phyloP scores from a whole-genome alignment of 2,113 vertebrate genomes.

The Paradoxurus hermaphroditus region DNA sequence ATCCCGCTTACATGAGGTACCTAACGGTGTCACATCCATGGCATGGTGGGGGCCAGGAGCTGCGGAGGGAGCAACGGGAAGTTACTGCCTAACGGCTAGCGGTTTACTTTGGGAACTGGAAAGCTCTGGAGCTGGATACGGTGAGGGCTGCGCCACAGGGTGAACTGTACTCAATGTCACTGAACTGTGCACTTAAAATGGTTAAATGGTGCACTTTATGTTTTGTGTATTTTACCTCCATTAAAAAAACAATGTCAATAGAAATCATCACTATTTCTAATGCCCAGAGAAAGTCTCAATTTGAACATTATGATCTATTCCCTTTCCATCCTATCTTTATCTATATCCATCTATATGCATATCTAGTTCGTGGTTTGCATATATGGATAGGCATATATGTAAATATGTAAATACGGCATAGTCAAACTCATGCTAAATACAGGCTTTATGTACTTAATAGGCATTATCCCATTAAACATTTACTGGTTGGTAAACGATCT shows the following conservation, averaged over 20 bases:
- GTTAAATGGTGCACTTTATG: not conserved
- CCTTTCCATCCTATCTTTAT: not conserved
- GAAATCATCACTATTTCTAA: not conserved
- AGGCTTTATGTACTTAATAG: not conserved
- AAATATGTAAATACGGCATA: not conserved
- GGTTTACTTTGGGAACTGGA: not conserved
- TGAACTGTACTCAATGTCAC: not conserved
- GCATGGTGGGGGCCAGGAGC: not conserved
- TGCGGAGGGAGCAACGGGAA: too few species aligned
- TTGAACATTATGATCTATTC: not conserved
- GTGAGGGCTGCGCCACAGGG: not conserved
- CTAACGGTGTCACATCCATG: not conserved
- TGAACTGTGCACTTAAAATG: not conserved
- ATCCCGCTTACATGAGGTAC: not conserved
- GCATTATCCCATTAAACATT: not conserved
- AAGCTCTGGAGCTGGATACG: not conserved
- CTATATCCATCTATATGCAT: not conserved
- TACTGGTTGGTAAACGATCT: not conserved
- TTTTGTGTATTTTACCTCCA: not conserved
- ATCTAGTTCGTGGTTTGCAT: not conserved
- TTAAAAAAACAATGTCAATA: constrained; percentile 3
- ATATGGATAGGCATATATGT: not conserved
- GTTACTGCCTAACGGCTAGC: not conserved
- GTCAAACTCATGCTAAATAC: not conserved
- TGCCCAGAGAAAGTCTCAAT: not conserved